Conservation (phyloP, 2,797 vertebrate genomes). For the Brotula barbata region DNA sequence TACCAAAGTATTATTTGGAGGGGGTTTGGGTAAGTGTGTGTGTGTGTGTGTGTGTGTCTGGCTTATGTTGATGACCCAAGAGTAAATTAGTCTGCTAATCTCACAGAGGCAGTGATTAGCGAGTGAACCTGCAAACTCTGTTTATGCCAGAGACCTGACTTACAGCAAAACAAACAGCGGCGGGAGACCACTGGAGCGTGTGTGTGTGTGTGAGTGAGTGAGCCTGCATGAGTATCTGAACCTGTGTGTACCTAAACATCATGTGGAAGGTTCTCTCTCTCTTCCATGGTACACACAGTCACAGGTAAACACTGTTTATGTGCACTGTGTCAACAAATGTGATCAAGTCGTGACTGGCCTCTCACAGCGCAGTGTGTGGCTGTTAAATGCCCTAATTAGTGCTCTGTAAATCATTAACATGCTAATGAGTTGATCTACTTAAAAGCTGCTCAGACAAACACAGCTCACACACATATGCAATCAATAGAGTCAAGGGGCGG, state of each 20-base stretch:
- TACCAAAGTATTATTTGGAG: conserved; percentile 56
- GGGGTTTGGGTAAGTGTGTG: conserved; percentile 38
- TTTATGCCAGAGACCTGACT: conserved; percentile 68
- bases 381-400: conserved; percentile 83
- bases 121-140: conserved; percentile 67
- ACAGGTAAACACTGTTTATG: conserved; percentile 7
- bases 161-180: conserved; percentile 76
- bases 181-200: conserved; percentile 55
- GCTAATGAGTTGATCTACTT: conserved; percentile 84
- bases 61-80: conserved; percentile 75
- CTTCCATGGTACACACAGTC: conserved; percentile 41
- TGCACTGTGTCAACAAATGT: conserved; percentile 21
- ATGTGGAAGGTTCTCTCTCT: conserved; percentile 62
- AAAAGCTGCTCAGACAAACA: conserved; percentile 76
- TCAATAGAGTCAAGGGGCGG: conserved; percentile 60
- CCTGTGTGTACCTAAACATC: conserved; percentile 26
- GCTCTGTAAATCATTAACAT: conserved; percentile 84
- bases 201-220: conserved; percentile 26
- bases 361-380: conserved; percentile 56
- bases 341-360: conserved; percentile 41
- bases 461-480: conserved; percentile 24
- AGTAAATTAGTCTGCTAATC: conserved; percentile 83
- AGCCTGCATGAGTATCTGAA: conserved; percentile 11
- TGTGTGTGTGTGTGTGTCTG: conserved; percentile 49
- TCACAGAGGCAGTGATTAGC: conserved; percentile 79